Conservation (phyloP, 2,888 invertebrate genomes). For the Tigriopus californicus region DNA sequence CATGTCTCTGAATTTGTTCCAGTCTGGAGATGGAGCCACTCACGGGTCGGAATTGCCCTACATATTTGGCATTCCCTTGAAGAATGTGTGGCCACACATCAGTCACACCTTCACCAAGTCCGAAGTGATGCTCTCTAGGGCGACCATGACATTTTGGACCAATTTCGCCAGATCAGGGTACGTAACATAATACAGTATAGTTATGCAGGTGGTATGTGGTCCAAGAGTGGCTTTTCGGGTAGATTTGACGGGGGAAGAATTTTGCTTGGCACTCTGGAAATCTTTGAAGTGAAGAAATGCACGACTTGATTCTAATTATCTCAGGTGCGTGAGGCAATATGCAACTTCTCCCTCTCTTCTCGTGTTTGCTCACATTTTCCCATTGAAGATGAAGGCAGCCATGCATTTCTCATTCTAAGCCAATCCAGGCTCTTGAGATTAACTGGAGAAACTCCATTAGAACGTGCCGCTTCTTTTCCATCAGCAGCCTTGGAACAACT, state of each 20-base stretch:
- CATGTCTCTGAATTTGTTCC: conserved; percentile 25
- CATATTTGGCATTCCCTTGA: conserved; percentile 72
- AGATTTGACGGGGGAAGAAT: too few relatives aligned
- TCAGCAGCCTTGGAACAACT: too few relatives aligned
- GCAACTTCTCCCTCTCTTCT: too few relatives aligned
- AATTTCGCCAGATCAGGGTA: conserved; percentile 20
- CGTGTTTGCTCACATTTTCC: too few relatives aligned
- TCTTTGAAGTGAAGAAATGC: background rate
- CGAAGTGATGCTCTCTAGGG: conserved; percentile 64
- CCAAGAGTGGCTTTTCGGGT: too few relatives aligned
- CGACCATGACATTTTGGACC: conserved; percentile 42
- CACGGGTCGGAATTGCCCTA: conserved; percentile 70
- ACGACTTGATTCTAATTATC: background rate
- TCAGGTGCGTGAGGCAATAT: background rate
- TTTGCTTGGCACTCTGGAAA: background rate
- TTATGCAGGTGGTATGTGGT: background rate
- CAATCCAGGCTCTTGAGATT: too few relatives aligned
- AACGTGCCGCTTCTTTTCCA: too few relatives aligned
- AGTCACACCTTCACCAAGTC: conserved; percentile 63
- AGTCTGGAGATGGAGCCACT: conserved; percentile 38
- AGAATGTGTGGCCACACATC: conserved; percentile 44
- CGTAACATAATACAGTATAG: background rate
- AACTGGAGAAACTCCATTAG: too few relatives aligned
- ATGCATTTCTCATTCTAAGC: too few relatives aligned
- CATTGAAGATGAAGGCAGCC: too few relatives aligned